Evolutionary conservation across 2,888 invertebrate species (phyloP), one percentile per base, ranked within the genome.

Genomic region (Drosophila affinis): DNA sequence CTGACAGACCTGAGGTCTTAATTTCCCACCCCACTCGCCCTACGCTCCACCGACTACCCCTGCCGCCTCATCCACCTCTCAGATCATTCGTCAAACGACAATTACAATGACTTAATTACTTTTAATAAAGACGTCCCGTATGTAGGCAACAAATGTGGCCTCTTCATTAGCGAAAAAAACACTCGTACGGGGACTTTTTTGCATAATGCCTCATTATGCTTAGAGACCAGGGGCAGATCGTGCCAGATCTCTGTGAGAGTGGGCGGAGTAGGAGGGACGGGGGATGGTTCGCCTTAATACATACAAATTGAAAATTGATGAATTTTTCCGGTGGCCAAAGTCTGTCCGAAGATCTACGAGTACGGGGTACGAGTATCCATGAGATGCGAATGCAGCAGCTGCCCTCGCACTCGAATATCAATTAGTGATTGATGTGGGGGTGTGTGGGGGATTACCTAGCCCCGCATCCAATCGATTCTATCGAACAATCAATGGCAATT

Each of bases 291-390:
- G 86, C 89, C 86, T 89, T 86, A 86, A 86, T 88, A 85, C 83
- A 90, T 80, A 81, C 84, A 86, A 89, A 89, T 89, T 89, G 90
- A 88, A 88, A 87, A 91, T 88, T 91, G 88, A 91, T 90, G 90
- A 90, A 89, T 85, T 89, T 90, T 90, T 90, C 91, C 91, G 90
- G 90, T 89, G 34, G 34, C 34, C 34, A 39, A 39, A 39, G 34
- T 34, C 49, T 55, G 18, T 32, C 32, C 12, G 29, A 47, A 55
- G 32, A 56, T 46, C 32, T 24, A 24, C 24, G 24, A 24, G 24
- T 24, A 5, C 21, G 21, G n/a, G n/a, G n/a, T n/a, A n/a, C 18
- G 21, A 3, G 27, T 10, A 32, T 32, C 3, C 12, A 34, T 9
- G 39, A 49, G 48, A 44, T 21, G 12, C 29, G 59, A 74, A 55